These are phyloP conservation scores for Tipula vernalis DNA, from an alignment of 2,888 invertebrate genomes.

Conservation along the genomic window DNA sequence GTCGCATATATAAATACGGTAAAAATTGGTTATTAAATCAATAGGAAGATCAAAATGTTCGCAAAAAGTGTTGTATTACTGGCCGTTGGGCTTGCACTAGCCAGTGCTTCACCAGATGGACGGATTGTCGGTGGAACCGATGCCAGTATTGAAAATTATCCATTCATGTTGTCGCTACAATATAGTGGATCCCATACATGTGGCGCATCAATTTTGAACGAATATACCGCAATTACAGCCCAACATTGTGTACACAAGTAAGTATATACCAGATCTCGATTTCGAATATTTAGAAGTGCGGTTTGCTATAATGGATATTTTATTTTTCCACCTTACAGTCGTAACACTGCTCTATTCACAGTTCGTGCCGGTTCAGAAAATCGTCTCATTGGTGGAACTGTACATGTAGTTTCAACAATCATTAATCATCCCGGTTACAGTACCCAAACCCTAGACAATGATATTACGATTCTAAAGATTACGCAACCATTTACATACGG, in stretches of 20 bases:
- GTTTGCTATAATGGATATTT: too few species aligned
- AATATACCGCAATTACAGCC: slow-evolving; percentile 19
- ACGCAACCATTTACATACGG: not conserved
- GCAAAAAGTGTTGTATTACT: not conserved
- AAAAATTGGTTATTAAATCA: not conserved
- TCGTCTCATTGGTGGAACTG: not conserved
- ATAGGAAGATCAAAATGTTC: not conserved
- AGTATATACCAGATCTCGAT: not conserved
- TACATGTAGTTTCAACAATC: not conserved
- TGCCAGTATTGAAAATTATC: slow-evolving; percentile 21
- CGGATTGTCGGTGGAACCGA: slow-evolving; percentile 21
- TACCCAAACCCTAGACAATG: not conserved
- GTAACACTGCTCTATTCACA: not conserved
- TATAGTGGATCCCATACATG: slow-evolving; percentile 11
- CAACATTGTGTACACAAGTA: slow-evolving; percentile 18
- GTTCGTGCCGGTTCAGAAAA: not conserved
- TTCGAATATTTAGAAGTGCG: too few species aligned
- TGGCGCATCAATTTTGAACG: slow-evolving; percentile 18
- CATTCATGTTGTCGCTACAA: slow-evolving; percentile 22
- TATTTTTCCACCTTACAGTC: not conserved
- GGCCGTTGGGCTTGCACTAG: not conserved
- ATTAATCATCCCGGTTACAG: not conserved
- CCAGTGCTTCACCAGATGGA: not conserved
- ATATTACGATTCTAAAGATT: not conserved
- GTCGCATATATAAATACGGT: not conserved